Base-by-base conservation (phyloP, 1,140 invertebrate species). In the Calycopis cecrops region DNA sequence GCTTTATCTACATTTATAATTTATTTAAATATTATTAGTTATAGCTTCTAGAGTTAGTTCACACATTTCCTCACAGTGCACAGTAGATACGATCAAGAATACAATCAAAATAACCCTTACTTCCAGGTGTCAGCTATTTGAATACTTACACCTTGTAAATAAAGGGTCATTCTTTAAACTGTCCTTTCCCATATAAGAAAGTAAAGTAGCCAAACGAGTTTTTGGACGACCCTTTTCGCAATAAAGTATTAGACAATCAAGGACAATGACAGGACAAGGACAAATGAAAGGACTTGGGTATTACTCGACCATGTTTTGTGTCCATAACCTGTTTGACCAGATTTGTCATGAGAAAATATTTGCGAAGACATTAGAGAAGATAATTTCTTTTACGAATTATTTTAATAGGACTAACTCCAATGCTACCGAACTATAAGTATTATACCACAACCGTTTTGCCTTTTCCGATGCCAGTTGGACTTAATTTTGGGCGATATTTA, bases 291-390 rank as follows among this genome's bases (percentile, higher is more conserved):
- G 72, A 69, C 34, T 73, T 50, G 56, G 63, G 59, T 73, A 69
- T 79, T 79, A 62, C 63, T 69, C 48, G 71, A 73, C 57, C 57
- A 62, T 16, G 63, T 57, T 70, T 66, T 76, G 79, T 85, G 79
- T 84, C 85, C 85, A 76, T 76, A 85, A 87, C 71, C 71, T 37
- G 84, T 84, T 62, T 75, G 74, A 80, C 78, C 67, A 74, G 75
- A 77, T 85, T 72, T 55, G 49, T 40, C 57, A 65, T 77, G 71
- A 73, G 73, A 82, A 76, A 63, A 60, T 59, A 53, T 55, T 53
- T 9, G 40, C 12, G 17, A 44, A 16, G 12, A 16, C 14, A 44
- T 28, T 28, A 28, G 2, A 28, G 21, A 28, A 28, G 21, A 3
- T 28, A 3, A 28, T 28, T 28, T 3, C 2, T 28, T 28, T 28